A percentile compares a stretch with the other conserved stretches of the same genome.
These are phyloP conservation scores for Ornithoptera priamus DNA, from an alignment of 2,888 invertebrate species.

Conservation along the genomic window DNA sequence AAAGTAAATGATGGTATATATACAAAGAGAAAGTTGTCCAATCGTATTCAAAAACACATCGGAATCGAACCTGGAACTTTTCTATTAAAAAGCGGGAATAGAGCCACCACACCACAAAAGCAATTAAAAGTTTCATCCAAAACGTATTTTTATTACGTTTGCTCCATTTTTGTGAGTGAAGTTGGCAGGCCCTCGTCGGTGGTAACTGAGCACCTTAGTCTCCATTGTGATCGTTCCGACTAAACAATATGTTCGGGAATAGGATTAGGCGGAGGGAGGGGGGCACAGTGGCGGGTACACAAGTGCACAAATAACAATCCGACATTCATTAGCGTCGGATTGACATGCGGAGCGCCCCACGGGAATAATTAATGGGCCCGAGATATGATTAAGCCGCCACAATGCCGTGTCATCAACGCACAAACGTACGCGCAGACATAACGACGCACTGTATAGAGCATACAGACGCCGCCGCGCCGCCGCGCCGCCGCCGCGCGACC, in stretches of 20 bases:
- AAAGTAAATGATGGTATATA: too few species aligned
- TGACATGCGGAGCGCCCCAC: constrained; percentile 44
- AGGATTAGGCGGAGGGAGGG: constrained; percentile 3
- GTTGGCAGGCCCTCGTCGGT: too few species aligned
- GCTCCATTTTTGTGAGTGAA: too few species aligned
- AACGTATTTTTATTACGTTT: too few species aligned
- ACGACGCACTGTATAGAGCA: constrained; percentile 36
- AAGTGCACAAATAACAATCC: constrained; percentile 26
- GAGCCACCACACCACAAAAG: too few species aligned
- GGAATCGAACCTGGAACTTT: too few species aligned
- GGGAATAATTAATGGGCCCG: constrained; percentile 69
- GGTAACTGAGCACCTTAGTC: too few species aligned
- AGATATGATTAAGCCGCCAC: constrained; percentile 71
- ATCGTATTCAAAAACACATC: too few species aligned
- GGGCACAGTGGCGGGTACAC: constrained; percentile 3
- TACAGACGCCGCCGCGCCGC: constrained; percentile 7
- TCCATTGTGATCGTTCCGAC: not conserved
- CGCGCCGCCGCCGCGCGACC: constrained; percentile 33
- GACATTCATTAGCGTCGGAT: constrained; percentile 56
- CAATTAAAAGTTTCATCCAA: too few species aligned
- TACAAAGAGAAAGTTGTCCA: too few species aligned
- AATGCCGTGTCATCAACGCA: constrained; percentile 67
- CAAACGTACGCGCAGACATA: constrained; percentile 31
- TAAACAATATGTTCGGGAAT: constrained; percentile 2
- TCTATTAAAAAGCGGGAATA: too few species aligned